These are phyloP conservation scores for Sylvietta virens DNA, from an alignment of 2,113 vertebrate species.

Conservation along the genomic window DNA sequence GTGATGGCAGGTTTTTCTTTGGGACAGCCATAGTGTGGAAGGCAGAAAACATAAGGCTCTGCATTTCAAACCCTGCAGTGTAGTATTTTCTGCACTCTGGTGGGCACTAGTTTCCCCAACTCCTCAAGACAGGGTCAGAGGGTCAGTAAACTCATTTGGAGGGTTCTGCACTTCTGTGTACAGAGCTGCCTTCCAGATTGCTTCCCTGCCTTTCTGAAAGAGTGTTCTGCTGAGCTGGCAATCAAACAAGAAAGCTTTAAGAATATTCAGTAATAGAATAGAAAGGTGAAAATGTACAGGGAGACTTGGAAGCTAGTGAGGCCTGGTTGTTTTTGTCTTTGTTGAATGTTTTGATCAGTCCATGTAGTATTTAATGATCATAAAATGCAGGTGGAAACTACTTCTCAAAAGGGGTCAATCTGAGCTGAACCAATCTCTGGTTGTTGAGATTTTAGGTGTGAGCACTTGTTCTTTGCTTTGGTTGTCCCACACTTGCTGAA, in stretches of 20 bases:
- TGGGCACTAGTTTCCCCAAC: fast-evolving
- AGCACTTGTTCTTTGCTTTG: neutral
- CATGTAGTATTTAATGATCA: neutral
- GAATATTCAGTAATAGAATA: neutral
- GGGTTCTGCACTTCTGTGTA: neutral
- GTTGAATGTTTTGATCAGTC: neutral
- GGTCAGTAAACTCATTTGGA: neutral
- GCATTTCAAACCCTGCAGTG: neutral
- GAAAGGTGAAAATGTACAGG: neutral
- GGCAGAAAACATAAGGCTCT: neutral
- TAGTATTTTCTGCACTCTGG: neutral
- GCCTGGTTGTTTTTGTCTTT: neutral
- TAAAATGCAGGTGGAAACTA: neutral
- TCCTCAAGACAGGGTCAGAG: neutral
- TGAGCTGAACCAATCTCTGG: too few relatives aligned
- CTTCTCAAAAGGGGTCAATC: neutral
- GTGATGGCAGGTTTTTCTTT: neutral
- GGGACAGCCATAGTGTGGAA: neutral
- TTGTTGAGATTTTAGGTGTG: neutral
- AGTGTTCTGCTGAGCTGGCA: neutral
- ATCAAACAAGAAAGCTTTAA: neutral
- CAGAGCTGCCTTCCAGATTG: neutral
- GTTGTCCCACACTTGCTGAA: neutral
- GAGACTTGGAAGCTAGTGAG: neutral
- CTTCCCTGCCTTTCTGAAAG: neutral